Evolutionary conservation across 2,888 invertebrate genomes (phyloP), one percentile per base, ranked within the genome.

Genomic region (Rugalucina vietnamica): DNA sequence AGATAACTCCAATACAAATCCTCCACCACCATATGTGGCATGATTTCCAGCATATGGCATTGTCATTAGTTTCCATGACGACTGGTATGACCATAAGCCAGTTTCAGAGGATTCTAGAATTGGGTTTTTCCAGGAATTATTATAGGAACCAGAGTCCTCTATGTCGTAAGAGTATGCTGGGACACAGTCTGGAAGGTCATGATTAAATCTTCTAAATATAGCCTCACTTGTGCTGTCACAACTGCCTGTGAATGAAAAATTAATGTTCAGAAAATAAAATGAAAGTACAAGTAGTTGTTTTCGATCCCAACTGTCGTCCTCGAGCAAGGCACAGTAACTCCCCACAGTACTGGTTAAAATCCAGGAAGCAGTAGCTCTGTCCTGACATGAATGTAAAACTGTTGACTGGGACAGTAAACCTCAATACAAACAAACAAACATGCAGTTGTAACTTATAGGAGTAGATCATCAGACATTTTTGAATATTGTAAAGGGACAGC

Each of bases 21-120:
- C 92, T 5, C 91, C 91, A 2, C 91, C 91, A 18, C 89, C 85
- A 75, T 91, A 92, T 4, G 88, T 84, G 12, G 82, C 88, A 49
- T 81, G 77, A 27, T 43, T 54, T 5, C 90, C 92, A 76, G 81
- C 73, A 72, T 85, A 87, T 14, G 88, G 86, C n/a, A 87, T 39
- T 0, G 89, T 88, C 32, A 85, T 65, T 0, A 91, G 84, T 21
- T 84, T 18, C 82, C 75, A 80, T 0, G 87, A 72, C 27, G 89
- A 81, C 71, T 81, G 90, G 73, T 87, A 87, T 8, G 37, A 49
- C 90, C 91, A 91, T 50, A 54, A 39, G 1, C 32, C 49, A 8
- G 24, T 21, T 3, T 34, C 72, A 21, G 29, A 12, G 12, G 18
- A 24, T 5, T 34, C 70, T 27, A 75, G 1, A 3, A 76, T n/a